phyloP scores from a whole-genome alignment of 2,888 invertebrate species.

The Apotomis turbidana region DNA sequence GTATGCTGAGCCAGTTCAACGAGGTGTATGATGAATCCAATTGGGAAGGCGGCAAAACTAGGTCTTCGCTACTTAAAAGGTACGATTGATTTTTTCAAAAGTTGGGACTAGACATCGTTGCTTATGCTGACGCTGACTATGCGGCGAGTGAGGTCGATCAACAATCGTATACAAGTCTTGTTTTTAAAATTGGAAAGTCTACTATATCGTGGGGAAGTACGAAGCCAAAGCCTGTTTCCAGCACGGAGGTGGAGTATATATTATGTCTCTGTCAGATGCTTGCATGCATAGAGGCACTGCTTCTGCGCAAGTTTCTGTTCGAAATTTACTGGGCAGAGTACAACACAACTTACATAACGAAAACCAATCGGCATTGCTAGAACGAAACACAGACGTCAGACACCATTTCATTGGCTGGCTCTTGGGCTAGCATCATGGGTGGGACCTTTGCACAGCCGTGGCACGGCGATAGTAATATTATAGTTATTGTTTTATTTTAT shows the following conservation, averaged over 20 bases:
- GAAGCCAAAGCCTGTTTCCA: neutral
- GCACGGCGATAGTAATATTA: too few relatives aligned
- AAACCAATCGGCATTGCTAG: too few relatives aligned
- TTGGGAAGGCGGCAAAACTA: conserved; percentile 4
- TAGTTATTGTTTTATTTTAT: too few relatives aligned
- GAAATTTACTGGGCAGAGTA: too few relatives aligned
- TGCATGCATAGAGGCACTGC: too few relatives aligned
- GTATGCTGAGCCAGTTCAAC: conserved; percentile 1
- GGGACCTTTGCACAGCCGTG: too few relatives aligned
- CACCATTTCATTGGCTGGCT: too few relatives aligned
- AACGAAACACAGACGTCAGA: too few relatives aligned
- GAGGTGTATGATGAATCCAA: neutral
- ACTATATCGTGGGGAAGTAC: neutral
- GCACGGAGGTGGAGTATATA: conserved; percentile 5
- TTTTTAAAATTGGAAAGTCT: conserved; percentile 5
- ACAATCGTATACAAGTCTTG: conserved; percentile 1
- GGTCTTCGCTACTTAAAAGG: conserved; percentile 5
- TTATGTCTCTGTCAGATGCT: too few relatives aligned
- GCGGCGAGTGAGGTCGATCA: neutral
- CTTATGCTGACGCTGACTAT: neutral
- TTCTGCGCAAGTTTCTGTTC: too few relatives aligned
- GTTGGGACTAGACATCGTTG: neutral
- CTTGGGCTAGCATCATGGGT: too few relatives aligned
- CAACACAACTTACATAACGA: too few relatives aligned
- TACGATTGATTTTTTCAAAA: neutral